Evolutionary conservation across 2,113 vertebrate genomes (phyloP), one percentile per base, ranked within the genome.

Genomic region (Eptesicus fuscus): DNA sequence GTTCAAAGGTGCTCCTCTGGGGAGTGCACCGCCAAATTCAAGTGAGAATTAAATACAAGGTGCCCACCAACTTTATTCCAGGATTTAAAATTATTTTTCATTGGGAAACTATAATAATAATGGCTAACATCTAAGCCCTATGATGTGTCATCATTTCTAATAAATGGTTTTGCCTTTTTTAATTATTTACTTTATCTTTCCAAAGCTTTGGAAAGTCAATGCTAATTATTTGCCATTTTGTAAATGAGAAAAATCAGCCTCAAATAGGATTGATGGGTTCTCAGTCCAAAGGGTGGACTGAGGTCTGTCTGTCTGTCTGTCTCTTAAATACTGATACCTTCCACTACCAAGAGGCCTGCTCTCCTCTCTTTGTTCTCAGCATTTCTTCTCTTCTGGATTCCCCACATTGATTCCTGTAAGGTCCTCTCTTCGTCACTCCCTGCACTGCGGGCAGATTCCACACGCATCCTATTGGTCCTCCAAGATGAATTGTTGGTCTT

Each of bases 1-100:
- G 40, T 90, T 91, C 92, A 95, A 90, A 96, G 47, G 69, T 12
- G 28, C 35, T 61, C 73, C 70, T 87, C 49, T 25, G 17, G 47
- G 40, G 35, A 80, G 56, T 6, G 11, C 22, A 11, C 40, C 14
- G n/a, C 77, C 44, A 83, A 76, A 92, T 92, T 67, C 84, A 83
- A 88, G 25, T 20, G 25, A 86, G 63, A 90, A 79, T 76, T 80
- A 47, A 91, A 77, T 42, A 65, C 53, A 79, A 56, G 12, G 47
- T 22, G 20, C 37, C 40, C 28, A 16, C 30, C 5, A 23, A 83
- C 77, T 88, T 77, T 83, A 67, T 6, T 80, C 28, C 74, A 90
- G 17, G 2, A 84, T 53, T 59, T 25, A 65, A 67, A 53, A 47
- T 70, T 51, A 44, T 70, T 85, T 86, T 73, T 73, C 86, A 80